Base-by-base conservation (phyloP, 2,797 vertebrate genomes). In the Gymnoscopelus braueri region DNA sequence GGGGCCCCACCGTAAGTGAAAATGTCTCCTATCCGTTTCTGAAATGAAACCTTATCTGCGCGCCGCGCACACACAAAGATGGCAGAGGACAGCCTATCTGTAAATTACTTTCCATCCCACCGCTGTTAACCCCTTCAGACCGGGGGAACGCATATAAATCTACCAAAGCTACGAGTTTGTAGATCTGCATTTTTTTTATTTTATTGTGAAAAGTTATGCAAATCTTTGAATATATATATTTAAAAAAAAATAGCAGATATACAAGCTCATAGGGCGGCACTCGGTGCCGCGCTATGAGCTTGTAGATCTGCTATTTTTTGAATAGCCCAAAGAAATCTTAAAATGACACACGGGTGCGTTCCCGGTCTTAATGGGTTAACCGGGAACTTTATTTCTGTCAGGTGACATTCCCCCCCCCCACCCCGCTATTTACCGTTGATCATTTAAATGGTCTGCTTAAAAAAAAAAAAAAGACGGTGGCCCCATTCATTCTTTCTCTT, bases 11-110 rank as follows among this genome's bases (percentile, higher is more conserved):
- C 95, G 92, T 96, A 96, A 98, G 96, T 96, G 96, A 96, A 98
- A 98, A 97, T 97, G 97, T 98, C 97, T 97, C 95, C 96, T 97
- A 97, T 98, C 97, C 96, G 96, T 96, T 92, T 97, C 96, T 96
- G 96, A 97, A 98, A 98, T 99, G 97, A 98, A 98, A 97, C 96
- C 97, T 99, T 99, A 99, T 99, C 98, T 96, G 89, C 88, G 92
- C 92, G 95, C 19, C 19, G 19, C 19, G 19, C 19, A 19, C 19
- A 19, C 95, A 96, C 96, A 95, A 97, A 98, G 97, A 98, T 97
- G 97, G 96, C 95, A 94, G 92, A 94, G 95, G 96, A 98, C 97
- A 96, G 94, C 95, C 95, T 98, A 99, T 99, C 97, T 98, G 96
- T 96, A 99, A 99, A 98, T 99, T 97, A 99, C 97, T 98, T 99